phyloP scores from a whole-genome alignment of 2,888 invertebrate genomes.

The Apomyelois bistriatella region DNA sequence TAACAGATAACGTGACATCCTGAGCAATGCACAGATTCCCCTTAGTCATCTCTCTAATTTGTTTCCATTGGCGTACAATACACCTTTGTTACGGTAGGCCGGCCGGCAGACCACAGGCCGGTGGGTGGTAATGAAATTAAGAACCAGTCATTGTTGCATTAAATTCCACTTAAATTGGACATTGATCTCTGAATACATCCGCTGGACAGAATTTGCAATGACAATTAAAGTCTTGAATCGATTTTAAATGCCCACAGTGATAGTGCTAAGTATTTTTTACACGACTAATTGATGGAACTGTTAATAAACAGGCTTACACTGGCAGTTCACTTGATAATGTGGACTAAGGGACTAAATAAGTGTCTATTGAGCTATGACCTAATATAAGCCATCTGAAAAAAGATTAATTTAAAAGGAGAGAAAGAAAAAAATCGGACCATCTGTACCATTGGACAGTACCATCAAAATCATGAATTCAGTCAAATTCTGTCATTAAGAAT shows the following conservation, averaged over 20 bases:
- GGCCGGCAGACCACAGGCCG: conserved; percentile 20
- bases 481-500: too few relatives aligned
- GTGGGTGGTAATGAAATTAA: conserved; percentile 76
- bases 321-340: too few relatives aligned
- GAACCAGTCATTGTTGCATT: conserved; percentile 68
- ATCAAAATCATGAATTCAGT: too few relatives aligned
- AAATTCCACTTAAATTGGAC: conserved; percentile 54
- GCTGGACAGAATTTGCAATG: neutral
- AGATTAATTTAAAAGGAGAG: too few relatives aligned
- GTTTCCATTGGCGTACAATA: conserved; percentile 61
- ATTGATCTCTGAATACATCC: neutral
- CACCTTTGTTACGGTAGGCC: conserved; percentile 44
- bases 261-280: too few relatives aligned
- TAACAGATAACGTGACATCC: conserved; percentile 33
- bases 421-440: too few relatives aligned
- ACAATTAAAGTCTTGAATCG: neutral
- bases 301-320: too few relatives aligned
- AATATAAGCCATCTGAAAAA: too few relatives aligned
- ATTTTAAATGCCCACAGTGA: neutral
- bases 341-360: too few relatives aligned
- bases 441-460: too few relatives aligned
- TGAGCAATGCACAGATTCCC: conserved; percentile 37
- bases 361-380: too few relatives aligned
- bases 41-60: conserved; percentile 62
- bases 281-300: too few relatives aligned